Conservation (phyloP, 1,140 invertebrate genomes). For the Hyposmocoma kahamanoa region DNA sequence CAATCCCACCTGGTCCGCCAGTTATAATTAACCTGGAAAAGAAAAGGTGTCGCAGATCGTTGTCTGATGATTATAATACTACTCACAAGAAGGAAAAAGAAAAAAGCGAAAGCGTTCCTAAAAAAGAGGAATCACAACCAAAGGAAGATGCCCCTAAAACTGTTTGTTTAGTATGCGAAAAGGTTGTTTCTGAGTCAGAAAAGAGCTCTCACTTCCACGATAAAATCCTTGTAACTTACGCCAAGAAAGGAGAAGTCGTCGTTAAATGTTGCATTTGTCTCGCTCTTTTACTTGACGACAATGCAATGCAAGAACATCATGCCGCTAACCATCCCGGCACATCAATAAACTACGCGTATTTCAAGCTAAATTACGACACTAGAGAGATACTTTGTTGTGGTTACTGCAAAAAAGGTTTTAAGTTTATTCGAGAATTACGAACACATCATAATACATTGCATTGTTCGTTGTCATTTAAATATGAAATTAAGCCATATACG, state of each 20-base stretch:
- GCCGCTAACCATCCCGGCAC: constrained; percentile 18
- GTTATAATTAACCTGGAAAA: constrained; percentile 7
- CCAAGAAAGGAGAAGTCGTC: constrained; percentile 32
- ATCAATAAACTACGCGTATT: constrained; percentile 26
- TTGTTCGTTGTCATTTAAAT: constrained; percentile 8
- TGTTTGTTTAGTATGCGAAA: constrained; percentile 37
- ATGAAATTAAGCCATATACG: background rate
- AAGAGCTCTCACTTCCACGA: constrained; percentile 21
- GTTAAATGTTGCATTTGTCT: constrained; percentile 38
- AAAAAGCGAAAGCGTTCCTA: background rate
- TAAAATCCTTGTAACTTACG: constrained; percentile 20
- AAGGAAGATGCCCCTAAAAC: constrained; percentile 10
- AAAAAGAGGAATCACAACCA: background rate
- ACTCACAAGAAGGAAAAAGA: no score
- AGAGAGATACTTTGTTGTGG: constrained; percentile 20
- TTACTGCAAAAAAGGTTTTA: constrained; percentile 26
- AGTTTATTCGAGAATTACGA: constrained; percentile 25
- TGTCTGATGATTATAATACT: background rate
- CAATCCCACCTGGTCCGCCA: constrained; percentile 16
- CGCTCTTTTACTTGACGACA: constrained; percentile 18
- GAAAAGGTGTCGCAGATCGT: background rate
- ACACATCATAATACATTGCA: constrained; percentile 23
- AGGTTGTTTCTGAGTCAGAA: constrained; percentile 14
- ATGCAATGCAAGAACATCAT: constrained; percentile 26
- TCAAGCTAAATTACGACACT: constrained; percentile 22